phyloP scores from a whole-genome alignment of 2,113 vertebrate species.

The Thomomys bottae region DNA sequence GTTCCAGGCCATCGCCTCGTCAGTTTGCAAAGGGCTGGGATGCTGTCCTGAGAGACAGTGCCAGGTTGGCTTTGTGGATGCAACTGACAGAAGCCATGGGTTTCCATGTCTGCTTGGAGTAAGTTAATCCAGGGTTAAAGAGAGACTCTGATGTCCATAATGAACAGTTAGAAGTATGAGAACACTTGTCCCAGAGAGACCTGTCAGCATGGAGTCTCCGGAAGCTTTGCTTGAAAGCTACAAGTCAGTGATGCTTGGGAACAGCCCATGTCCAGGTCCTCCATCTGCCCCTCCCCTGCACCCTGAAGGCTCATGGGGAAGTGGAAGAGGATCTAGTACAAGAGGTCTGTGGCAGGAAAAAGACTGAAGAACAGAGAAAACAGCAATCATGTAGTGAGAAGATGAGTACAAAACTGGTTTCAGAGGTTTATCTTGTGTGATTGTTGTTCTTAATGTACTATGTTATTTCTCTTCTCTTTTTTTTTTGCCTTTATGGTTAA shows the following conservation, averaged over 20 bases:
- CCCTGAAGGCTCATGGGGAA: neutral
- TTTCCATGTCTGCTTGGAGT: neutral
- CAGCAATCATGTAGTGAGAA: neutral
- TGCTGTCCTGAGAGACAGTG: neutral
- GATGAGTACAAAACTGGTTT: neutral
- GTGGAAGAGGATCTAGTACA: neutral
- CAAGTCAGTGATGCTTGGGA: neutral
- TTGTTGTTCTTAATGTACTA: too few species aligned
- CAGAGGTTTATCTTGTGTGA: too few species aligned
- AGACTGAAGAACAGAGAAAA: neutral
- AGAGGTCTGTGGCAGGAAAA: neutral
- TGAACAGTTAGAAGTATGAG: neutral
- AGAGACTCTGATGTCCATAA: neutral
- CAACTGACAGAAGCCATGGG: too few species aligned
- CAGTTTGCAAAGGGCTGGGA: neutral
- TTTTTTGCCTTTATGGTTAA: too few species aligned
- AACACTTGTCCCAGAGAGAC: neutral
- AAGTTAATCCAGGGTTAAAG: too few species aligned
- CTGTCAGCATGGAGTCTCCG: rapidly evolving
- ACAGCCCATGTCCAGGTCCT: too few species aligned
- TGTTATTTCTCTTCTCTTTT: too few species aligned
- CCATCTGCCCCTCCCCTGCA: too few species aligned
- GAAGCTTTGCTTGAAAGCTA: neutral
- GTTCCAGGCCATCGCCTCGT: neutral
- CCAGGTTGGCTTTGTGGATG: neutral